These are phyloP conservation scores for Danio kyathit DNA, from an alignment of 2,797 vertebrate species.

Conservation along the genomic window DNA sequence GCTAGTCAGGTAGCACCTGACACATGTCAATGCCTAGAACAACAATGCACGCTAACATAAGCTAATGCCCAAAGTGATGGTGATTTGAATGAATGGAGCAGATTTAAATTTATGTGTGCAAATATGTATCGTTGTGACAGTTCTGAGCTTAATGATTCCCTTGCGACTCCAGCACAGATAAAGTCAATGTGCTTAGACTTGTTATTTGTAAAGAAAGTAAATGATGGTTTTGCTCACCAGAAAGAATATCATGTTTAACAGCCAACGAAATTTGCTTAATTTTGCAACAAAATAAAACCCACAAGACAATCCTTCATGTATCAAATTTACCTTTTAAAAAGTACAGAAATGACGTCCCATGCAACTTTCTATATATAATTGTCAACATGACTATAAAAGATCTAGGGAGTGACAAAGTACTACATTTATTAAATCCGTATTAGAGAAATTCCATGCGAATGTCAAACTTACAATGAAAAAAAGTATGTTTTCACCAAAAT, in stretches of 20 bases:
- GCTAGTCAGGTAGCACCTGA: conserved; percentile 81
- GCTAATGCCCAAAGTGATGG: conserved; percentile 57
- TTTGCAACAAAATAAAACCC: conserved; percentile 55
- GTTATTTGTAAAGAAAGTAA: conserved; percentile 44
- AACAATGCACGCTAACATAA: conserved; percentile 56
- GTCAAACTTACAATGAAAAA: too few species aligned
- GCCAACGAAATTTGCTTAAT: background rate
- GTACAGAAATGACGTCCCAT: background rate
- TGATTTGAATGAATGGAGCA: conserved; percentile 57
- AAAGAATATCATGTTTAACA: conserved; percentile 38
- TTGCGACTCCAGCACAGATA: conserved; percentile 37
- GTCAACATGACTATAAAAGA: background rate
- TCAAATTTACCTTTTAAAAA: conserved; percentile 34
- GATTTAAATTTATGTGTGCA: conserved; percentile 55
- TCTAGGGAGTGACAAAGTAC: background rate
- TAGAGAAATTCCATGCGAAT: too few species aligned
- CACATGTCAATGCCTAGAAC: conserved; percentile 76
- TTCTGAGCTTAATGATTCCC: conserved; percentile 55
- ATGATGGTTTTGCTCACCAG: conserved; percentile 44
- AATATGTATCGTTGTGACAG: conserved; percentile 62
- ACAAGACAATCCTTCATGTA: conserved; percentile 25
- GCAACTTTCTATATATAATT: background rate
- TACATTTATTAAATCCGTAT: too few species aligned
- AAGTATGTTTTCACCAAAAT: too few species aligned
- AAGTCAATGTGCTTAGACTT: conserved; percentile 32